Evolutionary conservation across 2,797 vertebrate genomes (phyloP), one percentile per base, ranked within the genome.

Genomic region (Onychomys torridus): DNA sequence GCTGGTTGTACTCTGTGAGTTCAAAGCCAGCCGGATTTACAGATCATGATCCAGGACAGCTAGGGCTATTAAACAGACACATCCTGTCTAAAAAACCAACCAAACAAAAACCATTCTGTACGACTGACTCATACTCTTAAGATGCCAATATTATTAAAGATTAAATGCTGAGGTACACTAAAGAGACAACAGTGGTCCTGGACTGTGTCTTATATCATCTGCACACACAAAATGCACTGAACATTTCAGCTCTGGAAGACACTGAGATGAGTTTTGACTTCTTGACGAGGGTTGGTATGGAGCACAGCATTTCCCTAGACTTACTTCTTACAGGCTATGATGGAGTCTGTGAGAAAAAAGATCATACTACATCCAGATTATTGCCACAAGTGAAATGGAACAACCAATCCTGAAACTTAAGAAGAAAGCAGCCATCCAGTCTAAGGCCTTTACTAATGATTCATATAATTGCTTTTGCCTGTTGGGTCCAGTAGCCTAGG

Each of bases 61-160:
- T 2, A 65, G 13, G 13, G 11, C 65, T 67, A 1, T 29, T 55
- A 5, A 55, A 65, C 29, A 65, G 29, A 65, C 29, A 65, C 32
- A 65, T 29, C 29, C 27, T 65, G 11, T 5, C 65, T 32, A 4
- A 14, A 67, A 67, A 67, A 14, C 12, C 65, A 67, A 34, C 1
- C 65, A 67, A 16, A 67, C 65, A 67, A 92, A 57, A 63, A 34
- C 76, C 13, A 78, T 78, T 52, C 40, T 46, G 29, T 78, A 78
- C 14, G 52, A 55, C 37, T 78, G 65, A 55, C 14, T 43, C 73
- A 4, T 46, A 29, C 40, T 71, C 71, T 89, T 89, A n/a, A 85
- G 79, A n/a, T 63, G n/a, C 43, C 85, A 78, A 25, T 77, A 71
- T 37, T 57, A n/a, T 71, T n/a, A 90, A 93, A 85, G 73, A 84